Base-by-base conservation (phyloP, 2,113 vertebrate genomes). In the Oreochromis spilurus region DNA sequence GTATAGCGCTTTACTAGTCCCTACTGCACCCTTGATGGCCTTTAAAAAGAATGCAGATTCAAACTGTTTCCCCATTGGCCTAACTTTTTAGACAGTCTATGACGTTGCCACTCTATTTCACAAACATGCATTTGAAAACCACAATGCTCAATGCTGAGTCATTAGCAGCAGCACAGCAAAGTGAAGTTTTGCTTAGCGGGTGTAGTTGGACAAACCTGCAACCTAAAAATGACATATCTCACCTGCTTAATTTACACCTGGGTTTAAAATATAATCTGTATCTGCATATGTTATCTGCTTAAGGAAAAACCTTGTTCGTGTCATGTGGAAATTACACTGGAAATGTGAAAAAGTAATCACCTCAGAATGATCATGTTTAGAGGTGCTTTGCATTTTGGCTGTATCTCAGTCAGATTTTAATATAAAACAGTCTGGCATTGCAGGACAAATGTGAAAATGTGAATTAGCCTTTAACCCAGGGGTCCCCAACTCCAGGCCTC, bases 241-340 rank as follows among this genome's bases (percentile, higher is more conserved):
- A 24, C 24, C 10, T 31, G 24, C 16, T 52, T n/a, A n/a, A 77
- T 52, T 52, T 50, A n/a, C 45, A 77, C 16, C 26, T 77, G 4
- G 7, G 9, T n/a, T 77, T 19, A 77, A 77, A 13, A 31, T 77
- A 26, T 1, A 0, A 52, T 52, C 26, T 77, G 0, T 9, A 52
- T 52, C 26, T 77, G 0, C 16, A 50, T 77, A 0, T 50, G 45
- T n/a, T n/a, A 77, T 52, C 14, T n/a, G 10, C 0, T 34, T 77
- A 52, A 34, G 72, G 45, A 77, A 77, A 50, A 34, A 1, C 72
- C 45, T 77, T 77, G 45, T 13, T 52, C 0, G 2, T 52, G 72
- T 12, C 45, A 52, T 52, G 3, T 52, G 0, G 26, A 52, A 77
- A 77, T 52, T 0, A 31, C 26, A 1, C 45, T 52, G 10, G 72